Conservation (phyloP, 2,797 vertebrate genomes). For the Pampus argenteus region DNA sequence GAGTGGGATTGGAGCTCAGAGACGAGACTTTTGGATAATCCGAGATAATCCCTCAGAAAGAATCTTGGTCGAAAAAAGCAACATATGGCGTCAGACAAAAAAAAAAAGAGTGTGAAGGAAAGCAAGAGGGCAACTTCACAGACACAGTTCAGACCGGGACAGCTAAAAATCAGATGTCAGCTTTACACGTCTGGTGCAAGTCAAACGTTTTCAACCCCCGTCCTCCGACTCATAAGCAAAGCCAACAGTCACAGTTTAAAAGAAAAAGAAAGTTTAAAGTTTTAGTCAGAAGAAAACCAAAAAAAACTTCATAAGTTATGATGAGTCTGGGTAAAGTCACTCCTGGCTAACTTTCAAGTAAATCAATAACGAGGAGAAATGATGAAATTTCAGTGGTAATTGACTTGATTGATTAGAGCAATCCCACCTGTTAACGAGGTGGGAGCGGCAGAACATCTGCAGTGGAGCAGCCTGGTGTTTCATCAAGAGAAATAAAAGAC, state of each 20-base stretch:
- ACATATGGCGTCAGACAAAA: conserved; percentile 67
- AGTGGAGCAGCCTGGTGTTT: background rate
- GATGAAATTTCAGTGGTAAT: conserved; percentile 53
- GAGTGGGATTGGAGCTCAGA: conserved; percentile 61
- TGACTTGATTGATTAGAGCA: conserved; percentile 67
- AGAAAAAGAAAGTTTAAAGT: conserved; percentile 33
- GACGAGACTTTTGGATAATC: conserved; percentile 73
- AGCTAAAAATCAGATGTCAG: conserved; percentile 57
- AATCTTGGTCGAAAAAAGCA: conserved; percentile 68
- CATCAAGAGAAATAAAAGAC: conserved; percentile 59
- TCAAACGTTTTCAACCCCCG: conserved; percentile 35
- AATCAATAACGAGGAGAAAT: conserved; percentile 62
- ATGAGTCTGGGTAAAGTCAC: conserved; percentile 44
- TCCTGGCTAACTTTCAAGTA: conserved; percentile 41
- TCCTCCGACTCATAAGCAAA: conserved; percentile 40
- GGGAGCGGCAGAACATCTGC: conserved; percentile 53
- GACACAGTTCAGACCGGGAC: conserved; percentile 51
- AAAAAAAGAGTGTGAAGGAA: conserved; percentile 63
- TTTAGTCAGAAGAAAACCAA: conserved; percentile 22
- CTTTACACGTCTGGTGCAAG: conserved; percentile 46
- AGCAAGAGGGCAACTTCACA: conserved; percentile 46
- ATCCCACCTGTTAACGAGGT: conserved; percentile 33
- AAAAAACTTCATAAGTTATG: conserved; percentile 44
- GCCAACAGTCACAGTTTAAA: conserved; percentile 21
- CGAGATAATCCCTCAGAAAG: conserved; percentile 73